Percentiles rank a stretch among this genome's conserved stretches.
These are phyloP conservation scores for Chionodraco myersi DNA, from an alignment of 2,113 vertebrate species.

Conservation along the genomic window DNA sequence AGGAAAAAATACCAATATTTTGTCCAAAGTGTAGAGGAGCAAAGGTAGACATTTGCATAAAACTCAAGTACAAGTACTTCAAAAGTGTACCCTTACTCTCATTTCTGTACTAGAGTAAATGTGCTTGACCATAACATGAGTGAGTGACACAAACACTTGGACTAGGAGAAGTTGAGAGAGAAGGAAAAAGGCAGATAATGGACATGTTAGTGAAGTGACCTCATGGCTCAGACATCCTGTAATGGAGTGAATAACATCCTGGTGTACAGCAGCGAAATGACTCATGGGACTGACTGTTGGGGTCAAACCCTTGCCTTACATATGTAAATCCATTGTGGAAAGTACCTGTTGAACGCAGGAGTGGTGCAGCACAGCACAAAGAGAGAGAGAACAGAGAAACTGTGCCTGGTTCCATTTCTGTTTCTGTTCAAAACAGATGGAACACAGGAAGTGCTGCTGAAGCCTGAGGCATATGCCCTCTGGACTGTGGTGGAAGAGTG, in stretches of 20 bases:
- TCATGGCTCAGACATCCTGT: constrained; percentile 56
- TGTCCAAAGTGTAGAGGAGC: not conserved
- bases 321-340: not conserved
- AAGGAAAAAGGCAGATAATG: constrained; percentile 21
- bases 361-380: not conserved
- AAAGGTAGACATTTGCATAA: not conserved
- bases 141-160: not conserved
- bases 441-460: not conserved
- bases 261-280: constrained; percentile 45
- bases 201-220: constrained; percentile 26
- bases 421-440: not conserved
- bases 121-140: not conserved
- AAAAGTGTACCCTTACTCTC: not conserved
- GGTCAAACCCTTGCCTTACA: constrained; percentile 23
- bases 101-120: not conserved
- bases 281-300: constrained; percentile 26
- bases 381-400: not conserved
- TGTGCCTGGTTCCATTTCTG: not conserved
- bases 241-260: constrained; percentile 56
- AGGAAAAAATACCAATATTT: not conserved
- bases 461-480: not conserved
- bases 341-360: not conserved
- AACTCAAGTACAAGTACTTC: not conserved
- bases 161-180: not conserved
- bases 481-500: not conserved